Evolutionary conservation across 2,888 invertebrate species (phyloP), one percentile per base, ranked within the genome.

Genomic region (Leptopterna dolabrata): DNA sequence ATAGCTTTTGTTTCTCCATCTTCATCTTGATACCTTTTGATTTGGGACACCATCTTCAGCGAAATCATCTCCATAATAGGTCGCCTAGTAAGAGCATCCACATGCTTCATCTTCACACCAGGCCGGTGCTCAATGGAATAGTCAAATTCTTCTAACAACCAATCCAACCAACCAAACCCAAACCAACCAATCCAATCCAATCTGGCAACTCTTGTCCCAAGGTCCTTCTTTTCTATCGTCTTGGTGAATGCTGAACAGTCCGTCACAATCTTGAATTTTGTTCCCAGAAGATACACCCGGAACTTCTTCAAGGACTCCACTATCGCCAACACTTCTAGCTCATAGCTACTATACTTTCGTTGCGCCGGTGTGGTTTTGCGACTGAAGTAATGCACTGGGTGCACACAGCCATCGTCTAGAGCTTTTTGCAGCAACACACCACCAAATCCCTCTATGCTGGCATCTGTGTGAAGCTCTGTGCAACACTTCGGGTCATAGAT

Each of bases 301-400:
- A 91, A 91, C 90, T 89, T 90, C 87, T 11, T 47, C 41, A 86
- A 76, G 36, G 36, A 91, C n/a, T n/a, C n/a, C n/a, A n/a, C n/a
- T n/a, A n/a, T n/a, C n/a, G n/a, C n/a, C n/a, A n/a, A 86, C 2
- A 91, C 91, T 89, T 92, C 91, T 3, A 92, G 87, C 70, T 91
- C 91, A 86, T 91, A 92, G 90, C 89, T 92, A 90, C 90, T 82
- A 76, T 91, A 91, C 83, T 90, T 90, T 51, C 89, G 89, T 88
- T 91, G 90, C 7, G 91, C 90, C 3, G 89, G 88, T 0, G 90
- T 90, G 0, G 91, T 91, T 87, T 91, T 91, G n/a, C 89, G 89
- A 87, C 91, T 91, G 87, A 90, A 91, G 88, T 90, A 91, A 76
- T 90, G 91, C 7, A 91, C 90, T 0, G 91, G 91, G 81, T 91